Evolutionary conservation across 2,888 invertebrate species (phyloP), one percentile per base, ranked within the genome.

Genomic region (Aromia moschata): DNA sequence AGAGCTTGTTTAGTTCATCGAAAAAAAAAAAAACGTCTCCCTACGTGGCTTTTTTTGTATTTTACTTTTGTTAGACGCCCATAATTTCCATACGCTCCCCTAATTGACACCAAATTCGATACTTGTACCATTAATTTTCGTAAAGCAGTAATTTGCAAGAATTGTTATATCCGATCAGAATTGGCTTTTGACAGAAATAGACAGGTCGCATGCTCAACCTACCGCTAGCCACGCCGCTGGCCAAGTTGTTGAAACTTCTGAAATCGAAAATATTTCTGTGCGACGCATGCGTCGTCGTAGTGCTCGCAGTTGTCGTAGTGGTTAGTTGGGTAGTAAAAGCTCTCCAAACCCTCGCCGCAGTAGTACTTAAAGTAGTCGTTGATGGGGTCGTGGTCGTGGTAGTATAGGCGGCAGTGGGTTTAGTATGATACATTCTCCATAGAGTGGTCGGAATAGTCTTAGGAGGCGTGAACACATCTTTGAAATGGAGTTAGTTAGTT

Each of bases 181-280:
- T n/a, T n/a, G n/a, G n/a, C n/a, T n/a, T n/a, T n/a, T n/a, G n/a
- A n/a, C 14, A 10, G 20, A 17, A 11, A 47, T 37, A 10, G 30
- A 31, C 4, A 17, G 10, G 12, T 15, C 49, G 47, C 41, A 25
- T 36, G 11, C 15, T 14, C 12, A 15, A 65, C 74, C 56, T 74
- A 78, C 78, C 79, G 65, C 74, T 77, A 55, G 70, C 75, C 40
- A 78, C 64, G 68, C 71, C 71, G 58, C 77, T 74, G 66, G 68
- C 61, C 41, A 76, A 72, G 62, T 77, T 80, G 41, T 77, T 80
- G 63, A 80, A 76, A 65, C 80, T 80, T 65, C 76, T 78, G 41
- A 79, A 74, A 60, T 83, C 81, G 62, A 82, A 76, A 52, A 81
- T 76, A 60, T 74, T 70, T 75, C 79, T 52, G n/a, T 62, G 58